These are phyloP conservation scores for Drosophila varians DNA, from an alignment of 1,140 invertebrate genomes.

Conservation along the genomic window DNA sequence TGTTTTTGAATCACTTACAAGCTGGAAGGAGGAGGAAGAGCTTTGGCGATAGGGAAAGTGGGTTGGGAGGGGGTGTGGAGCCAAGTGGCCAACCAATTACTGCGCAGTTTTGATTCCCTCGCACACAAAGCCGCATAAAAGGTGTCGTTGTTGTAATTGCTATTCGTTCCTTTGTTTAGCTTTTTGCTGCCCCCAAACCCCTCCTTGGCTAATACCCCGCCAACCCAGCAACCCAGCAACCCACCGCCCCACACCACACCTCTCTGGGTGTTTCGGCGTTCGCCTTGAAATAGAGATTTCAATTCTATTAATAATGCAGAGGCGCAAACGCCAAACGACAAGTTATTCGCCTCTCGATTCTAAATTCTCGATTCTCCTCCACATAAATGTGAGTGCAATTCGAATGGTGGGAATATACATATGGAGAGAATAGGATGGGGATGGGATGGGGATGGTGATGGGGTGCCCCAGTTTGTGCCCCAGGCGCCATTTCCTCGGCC, in stretches of 20 bases:
- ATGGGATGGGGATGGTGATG: not conserved
- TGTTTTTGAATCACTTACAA: constrained; percentile 50
- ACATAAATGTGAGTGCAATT: constrained; percentile 44
- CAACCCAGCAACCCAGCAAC: not conserved
- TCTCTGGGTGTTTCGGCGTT: constrained; percentile 29
- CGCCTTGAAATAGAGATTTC: constrained; percentile 76
- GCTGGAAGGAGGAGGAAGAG: not conserved
- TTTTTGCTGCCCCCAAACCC: constrained; percentile 11
- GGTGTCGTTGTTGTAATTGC: constrained; percentile 73
- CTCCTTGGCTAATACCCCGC: not conserved
- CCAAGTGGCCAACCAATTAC: constrained; percentile 49
- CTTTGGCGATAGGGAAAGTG: constrained; percentile 4
- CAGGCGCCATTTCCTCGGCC: constrained; percentile 21
- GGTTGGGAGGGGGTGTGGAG: not conserved
- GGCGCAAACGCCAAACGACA: constrained; percentile 37
- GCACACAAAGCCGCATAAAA: constrained; percentile 24
- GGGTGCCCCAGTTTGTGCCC: constrained; percentile 33
- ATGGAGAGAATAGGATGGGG: not conserved
- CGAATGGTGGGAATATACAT: constrained; percentile 48
- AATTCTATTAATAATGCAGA: constrained; percentile 76
- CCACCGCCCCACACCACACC: not conserved
- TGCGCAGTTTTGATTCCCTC: constrained; percentile 67
- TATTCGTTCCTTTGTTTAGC: constrained; percentile 56
- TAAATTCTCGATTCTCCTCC: constrained; percentile 13
- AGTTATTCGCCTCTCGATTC: constrained; percentile 38